A percentile compares a stretch with the other conserved stretches of the same genome.
Evolutionary conservation across 1,140 invertebrate species (phyloP).

Genomic region (Adelges cooleyi): DNA sequence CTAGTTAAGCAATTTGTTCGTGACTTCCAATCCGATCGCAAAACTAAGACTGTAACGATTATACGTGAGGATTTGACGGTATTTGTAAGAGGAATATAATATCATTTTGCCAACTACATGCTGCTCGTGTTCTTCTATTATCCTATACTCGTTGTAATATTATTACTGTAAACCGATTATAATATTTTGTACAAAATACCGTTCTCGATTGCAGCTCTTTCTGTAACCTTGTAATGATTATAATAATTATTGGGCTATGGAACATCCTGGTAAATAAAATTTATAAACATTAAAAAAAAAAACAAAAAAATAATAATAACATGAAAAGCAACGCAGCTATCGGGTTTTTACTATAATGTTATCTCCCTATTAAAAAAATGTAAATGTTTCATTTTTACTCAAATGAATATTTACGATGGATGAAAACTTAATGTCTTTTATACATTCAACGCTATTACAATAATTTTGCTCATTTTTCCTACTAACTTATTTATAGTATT

Average conservation of each 20-base stretch:
- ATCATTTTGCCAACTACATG: background rate
- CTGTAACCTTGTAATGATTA: constrained; percentile 9
- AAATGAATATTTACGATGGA: too few species aligned
- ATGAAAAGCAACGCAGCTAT: too few species aligned
- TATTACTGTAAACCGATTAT: constrained; percentile 8
- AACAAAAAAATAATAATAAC: too few species aligned
- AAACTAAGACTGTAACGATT: background rate
- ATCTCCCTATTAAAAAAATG: too few species aligned
- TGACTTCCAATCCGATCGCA: constrained; percentile 2
- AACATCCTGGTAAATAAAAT: background rate
- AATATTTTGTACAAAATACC: background rate
- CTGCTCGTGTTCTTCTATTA: background rate
- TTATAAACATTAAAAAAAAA: too few species aligned
- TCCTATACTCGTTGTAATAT: background rate
- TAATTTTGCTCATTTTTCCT: too few species aligned
- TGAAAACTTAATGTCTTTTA: too few species aligned
- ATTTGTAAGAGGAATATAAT: background rate
- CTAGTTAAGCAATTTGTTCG: background rate
- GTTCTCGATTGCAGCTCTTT: background rate
- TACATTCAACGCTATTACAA: too few species aligned
- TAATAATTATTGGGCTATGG: background rate
- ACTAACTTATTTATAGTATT: too few species aligned
- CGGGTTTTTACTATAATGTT: too few species aligned
- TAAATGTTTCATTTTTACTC: too few species aligned
- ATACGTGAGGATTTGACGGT: constrained; percentile 5